Evolutionary conservation across 2,888 invertebrate genomes (phyloP), one percentile per base, ranked within the genome.

Genomic region (Callyntrura sp.): DNA sequence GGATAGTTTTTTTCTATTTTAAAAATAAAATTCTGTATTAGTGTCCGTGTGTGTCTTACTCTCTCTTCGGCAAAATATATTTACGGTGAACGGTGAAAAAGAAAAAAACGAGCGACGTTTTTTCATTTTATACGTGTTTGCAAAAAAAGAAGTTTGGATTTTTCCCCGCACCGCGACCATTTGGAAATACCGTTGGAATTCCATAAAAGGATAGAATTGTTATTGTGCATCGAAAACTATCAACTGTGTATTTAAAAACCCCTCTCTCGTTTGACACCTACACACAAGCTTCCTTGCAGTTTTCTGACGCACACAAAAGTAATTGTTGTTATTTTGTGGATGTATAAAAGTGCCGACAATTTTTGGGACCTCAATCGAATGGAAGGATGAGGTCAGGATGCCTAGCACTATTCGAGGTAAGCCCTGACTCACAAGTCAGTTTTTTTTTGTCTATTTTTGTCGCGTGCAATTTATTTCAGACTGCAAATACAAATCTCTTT

Each of bases 371-470:
- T 84, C 84, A 68, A 88, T 83, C 68, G 89, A 65, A 85, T 85
- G 85, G 70, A 90, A 92, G 92, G 91, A 91, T 92, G 92, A 93
- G 88, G 92, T 83, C 91, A 93, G 90, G 92, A 93, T 93, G 93
- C 93, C 93, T 92, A 93, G 93, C 92, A 93, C 93, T 89, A 93
- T 93, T 60, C 92, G 93, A 93, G 93, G 93, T 93, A 93, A 92
- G 92, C 65, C 78, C 55, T 70, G 70, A 70, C 23, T 60, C 43
- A 23, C 20, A 62, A 23, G 28, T 65, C 48, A 45, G 73, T 73
- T n/a, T 43, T 43, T 35, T 5, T 65, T 25, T 65, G 8, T 25
- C 65, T 12, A 25, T 65, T 65, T 51, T 11, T 51, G 51, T 51
- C 51, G 11, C 4, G n/a, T 65, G 1, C 12, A 25, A 65, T 28